phyloP scores from a whole-genome alignment of 2,888 invertebrate species.

The Neoascia interrupta region DNA sequence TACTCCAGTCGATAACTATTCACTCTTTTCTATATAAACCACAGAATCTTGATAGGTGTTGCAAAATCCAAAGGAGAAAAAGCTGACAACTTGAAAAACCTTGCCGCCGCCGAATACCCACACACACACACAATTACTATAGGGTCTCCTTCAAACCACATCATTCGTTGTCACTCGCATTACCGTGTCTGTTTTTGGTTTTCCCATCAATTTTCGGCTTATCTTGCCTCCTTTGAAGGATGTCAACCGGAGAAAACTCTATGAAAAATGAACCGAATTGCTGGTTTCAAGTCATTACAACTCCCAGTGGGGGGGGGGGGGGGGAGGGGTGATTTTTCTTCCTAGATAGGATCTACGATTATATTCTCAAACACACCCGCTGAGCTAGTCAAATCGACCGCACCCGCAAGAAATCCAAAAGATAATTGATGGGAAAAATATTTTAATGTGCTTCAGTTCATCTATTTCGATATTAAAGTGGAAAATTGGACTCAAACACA shows the following conservation, averaged over 20 bases:
- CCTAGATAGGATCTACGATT: constrained; percentile 6
- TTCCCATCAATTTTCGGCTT: constrained; percentile 27
- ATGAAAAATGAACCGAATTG: constrained; percentile 26
- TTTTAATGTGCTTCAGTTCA: background rate
- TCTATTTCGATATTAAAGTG: constrained; percentile 8
- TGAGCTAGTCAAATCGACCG: constrained; percentile 12
- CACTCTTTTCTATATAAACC: too few species aligned
- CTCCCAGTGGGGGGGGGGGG: constrained; percentile 24
- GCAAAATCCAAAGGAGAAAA: too few species aligned
- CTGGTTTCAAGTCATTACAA: constrained; percentile 15
- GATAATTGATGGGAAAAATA: constrained; percentile 32
- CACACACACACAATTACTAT: too few species aligned
- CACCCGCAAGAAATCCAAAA: too few species aligned
- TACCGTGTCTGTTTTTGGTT: constrained; percentile 13
- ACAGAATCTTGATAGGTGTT: too few species aligned
- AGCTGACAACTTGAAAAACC: too few species aligned
- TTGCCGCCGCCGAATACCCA: too few species aligned
- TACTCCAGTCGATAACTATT: too few species aligned
- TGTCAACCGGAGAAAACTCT: background rate
- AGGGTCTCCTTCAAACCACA: constrained; percentile 28
- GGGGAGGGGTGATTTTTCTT: too few species aligned
- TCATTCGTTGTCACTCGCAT: constrained; percentile 34
- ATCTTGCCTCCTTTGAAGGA: background rate
- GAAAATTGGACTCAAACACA: constrained; percentile 68
- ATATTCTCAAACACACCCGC: constrained; percentile 17